phyloP scores from a whole-genome alignment of 2,888 invertebrate species.

The Fragum sueziense region DNA sequence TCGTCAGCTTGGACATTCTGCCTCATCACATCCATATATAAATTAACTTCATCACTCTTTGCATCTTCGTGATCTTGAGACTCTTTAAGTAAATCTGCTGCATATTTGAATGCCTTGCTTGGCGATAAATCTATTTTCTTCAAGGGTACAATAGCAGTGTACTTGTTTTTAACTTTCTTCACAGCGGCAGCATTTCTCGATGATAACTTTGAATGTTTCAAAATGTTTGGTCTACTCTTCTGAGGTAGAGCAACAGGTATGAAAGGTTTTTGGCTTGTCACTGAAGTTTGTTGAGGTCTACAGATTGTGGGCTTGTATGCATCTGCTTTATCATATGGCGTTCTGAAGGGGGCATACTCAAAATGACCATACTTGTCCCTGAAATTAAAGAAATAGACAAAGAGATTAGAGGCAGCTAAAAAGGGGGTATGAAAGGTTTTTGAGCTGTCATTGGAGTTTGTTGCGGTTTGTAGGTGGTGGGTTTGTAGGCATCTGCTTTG shows the following conservation, averaged over 20 bases:
- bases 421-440: constrained; percentile 24
- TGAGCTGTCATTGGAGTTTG: not conserved
- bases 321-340: constrained; percentile 84
- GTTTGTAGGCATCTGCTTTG: constrained; percentile 62
- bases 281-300: constrained; percentile 17
- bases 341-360: constrained; percentile 88
- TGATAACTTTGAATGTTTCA: constrained; percentile 48
- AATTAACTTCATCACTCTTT: not conserved
- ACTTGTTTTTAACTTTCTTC: constrained; percentile 76
- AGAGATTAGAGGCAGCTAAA: too few species aligned
- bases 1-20: too few species aligned
- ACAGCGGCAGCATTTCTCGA: constrained; percentile 76
- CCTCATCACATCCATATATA: not conserved
- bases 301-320: constrained; percentile 59
- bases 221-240: constrained; percentile 43
- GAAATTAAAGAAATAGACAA: constrained; percentile 32
- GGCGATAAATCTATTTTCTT: constrained; percentile 45
- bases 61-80: not conserved
- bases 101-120: not conserved
- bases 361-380: constrained; percentile 88
- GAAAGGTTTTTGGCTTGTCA: constrained; percentile 19
- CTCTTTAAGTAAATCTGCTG: not conserved
- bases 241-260: not conserved
- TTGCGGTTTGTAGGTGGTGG: constrained; percentile 49
- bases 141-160: constrained; percentile 61